These are phyloP conservation scores for Pantherophis alleghaniensis DNA, from an alignment of 2,797 vertebrate species.

Conservation along the genomic window DNA sequence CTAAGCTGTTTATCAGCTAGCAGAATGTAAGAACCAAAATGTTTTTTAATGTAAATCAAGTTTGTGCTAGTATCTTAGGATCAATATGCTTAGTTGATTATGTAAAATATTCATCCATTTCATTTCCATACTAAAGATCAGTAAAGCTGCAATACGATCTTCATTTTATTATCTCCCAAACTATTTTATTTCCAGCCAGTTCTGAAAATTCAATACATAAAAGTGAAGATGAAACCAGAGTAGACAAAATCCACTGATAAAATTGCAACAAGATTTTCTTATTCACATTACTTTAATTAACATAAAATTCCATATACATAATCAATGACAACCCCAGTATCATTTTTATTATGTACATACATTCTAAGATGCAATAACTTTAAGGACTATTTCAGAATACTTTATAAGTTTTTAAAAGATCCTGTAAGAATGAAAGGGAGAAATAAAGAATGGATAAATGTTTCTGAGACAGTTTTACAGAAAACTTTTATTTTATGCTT, in stretches of 20 bases:
- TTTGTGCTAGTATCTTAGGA: background rate
- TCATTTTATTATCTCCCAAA: background rate
- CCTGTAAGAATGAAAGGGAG: background rate
- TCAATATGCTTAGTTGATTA: background rate
- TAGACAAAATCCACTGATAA: background rate
- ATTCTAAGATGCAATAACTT: background rate
- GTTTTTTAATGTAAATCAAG: background rate
- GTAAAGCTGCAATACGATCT: background rate
- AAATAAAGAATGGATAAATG: background rate
- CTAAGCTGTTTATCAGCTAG: background rate
- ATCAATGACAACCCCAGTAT: background rate
- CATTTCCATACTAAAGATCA: background rate
- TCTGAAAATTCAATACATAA: background rate
- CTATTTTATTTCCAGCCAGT: background rate
- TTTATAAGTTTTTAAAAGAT: background rate
- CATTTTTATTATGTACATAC: background rate
- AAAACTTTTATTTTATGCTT: conserved; percentile 4
- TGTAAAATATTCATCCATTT: background rate
- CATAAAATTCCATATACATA: background rate
- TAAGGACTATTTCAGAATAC: background rate
- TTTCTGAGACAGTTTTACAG: background rate
- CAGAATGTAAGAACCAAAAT: background rate
- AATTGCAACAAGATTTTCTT: background rate
- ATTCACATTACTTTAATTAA: background rate
- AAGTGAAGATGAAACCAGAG: background rate